These are phyloP conservation scores for Petrophora chlorosata DNA, from an alignment of 2,888 invertebrate genomes.

Conservation along the genomic window DNA sequence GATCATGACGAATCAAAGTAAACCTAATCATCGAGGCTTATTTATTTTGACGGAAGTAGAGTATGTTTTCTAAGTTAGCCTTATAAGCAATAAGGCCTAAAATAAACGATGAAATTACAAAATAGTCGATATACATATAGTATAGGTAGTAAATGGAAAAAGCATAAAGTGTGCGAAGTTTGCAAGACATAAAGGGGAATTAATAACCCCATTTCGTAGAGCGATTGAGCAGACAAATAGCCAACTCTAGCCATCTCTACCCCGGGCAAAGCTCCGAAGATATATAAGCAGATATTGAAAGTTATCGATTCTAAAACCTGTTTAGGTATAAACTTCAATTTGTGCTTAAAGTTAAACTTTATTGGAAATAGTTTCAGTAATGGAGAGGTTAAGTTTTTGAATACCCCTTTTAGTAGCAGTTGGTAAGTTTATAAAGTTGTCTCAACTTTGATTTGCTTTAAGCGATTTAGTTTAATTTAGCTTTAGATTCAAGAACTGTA, in stretches of 20 bases:
- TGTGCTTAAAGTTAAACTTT: constrained; percentile 34
- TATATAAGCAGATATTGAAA: constrained; percentile 73
- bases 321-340: constrained; percentile 53
- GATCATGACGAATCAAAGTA: too few species aligned
- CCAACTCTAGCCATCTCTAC: constrained; percentile 45
- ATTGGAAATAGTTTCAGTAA: constrained; percentile 40
- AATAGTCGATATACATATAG: too few species aligned
- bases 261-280: constrained; percentile 54
- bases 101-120: too few species aligned
- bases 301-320: constrained; percentile 70
- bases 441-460: constrained; percentile 1
- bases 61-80: too few species aligned
- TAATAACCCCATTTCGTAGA: constrained; percentile 77
- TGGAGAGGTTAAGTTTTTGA: constrained; percentile 22
- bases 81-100: too few species aligned
- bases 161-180: constrained; percentile 56
- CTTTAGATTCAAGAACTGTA: too few species aligned
- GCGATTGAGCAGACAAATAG: constrained; percentile 71
- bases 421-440: background rate
- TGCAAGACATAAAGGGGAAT: constrained; percentile 63
- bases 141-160: background rate
- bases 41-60: too few species aligned
- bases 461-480: too few species aligned
- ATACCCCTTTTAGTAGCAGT: constrained; percentile 26
- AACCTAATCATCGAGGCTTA: too few species aligned